Evolutionary conservation across 2,113 vertebrate species (phyloP), one percentile per base, ranked within the genome.

Genomic region (Mirza zaza): DNA sequence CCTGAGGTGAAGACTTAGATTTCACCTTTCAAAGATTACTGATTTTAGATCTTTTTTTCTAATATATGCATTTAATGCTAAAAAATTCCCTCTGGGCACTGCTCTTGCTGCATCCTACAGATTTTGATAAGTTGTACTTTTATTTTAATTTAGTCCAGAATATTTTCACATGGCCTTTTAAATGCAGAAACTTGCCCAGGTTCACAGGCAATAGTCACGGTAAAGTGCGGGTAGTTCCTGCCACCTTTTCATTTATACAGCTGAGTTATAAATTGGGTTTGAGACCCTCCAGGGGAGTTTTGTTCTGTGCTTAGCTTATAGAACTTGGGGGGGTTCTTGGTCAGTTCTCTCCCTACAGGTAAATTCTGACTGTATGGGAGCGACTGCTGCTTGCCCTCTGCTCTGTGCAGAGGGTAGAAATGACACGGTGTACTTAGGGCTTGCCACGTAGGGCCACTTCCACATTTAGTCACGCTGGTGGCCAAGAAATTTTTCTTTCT

Each of bases 381-480:
- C 10, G 6, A 7, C 14, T 7, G 4, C 2, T 18, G 7, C 48
- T 55, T 14, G 4, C 36, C 34, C 9, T 83, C 68, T 50, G 9
- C 42, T 17, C 45, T 15, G 29, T 3, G 71, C 20, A 25, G 34
- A 65, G 65, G 70, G 3, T 21, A 8, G 45, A 55, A 65, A 29
- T 10, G 75, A 32, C 15, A 52, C 7, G 0, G 13, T 27, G 10
- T 45, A 7, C 0, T 1, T 11, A 0, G 63, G 36, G 18, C 67
- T 23, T 2, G 0, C 63, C 14, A 0, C 8, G 50, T 12, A 27
- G 29, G 71, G 36, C 10, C 34, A 45, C 36, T 20, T 48, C 71
- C 48, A 12, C 29, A 1, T 27, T 25, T 27, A 34, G 29, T 57
- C 29, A n/a, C 45, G 14, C 57, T n/a, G 3, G 6, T 15, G 27